Base-by-base conservation (phyloP, 2,113 vertebrate genomes). In the Delphinapterus leucas region DNA sequence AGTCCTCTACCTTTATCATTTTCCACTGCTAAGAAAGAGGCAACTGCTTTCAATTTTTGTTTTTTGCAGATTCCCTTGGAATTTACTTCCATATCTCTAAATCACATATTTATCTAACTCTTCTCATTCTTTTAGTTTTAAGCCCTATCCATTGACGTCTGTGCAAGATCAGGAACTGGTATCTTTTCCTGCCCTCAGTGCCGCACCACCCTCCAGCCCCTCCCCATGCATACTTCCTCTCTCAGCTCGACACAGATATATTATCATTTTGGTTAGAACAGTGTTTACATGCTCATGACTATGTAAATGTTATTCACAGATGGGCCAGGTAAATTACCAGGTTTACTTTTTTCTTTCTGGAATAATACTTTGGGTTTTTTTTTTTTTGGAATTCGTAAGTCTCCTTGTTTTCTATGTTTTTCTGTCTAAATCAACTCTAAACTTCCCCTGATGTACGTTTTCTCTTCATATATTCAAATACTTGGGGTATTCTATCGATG, bases 341-440 rank as follows among this genome's bases (percentile, higher is more conserved):
- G 3, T 49, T 70, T 88, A 31, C 5, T 10, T 90, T 87, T 94
- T 95, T 92, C n/a, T 88, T 96, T 92, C 55, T 89, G 67, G n/a
- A 87, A 79, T 21, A 41, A 80, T 21, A 25, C 49, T 80, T n/a
- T 36, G 76, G 49, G 12, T n/a, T 49, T 20, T 55, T 33, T 5
- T 55, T 25, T 5, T 6, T 55, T 25, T 5, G 47, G 47, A 68
- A 91, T 91, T 81, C 94, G 61, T 49, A 89, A 65, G 2, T 87
- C 31, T 88, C 20, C 23, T 58, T 80, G 6, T 74, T 85, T 94
- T 67, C 63, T 85, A 8, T 89, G 41, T 58, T 71, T 55, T 94
- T 76, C 21, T 76, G 2, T 53, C 20, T 92, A 74, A 79, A 90
- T 82, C 49, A 81, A 67, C 53, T 44, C 14, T 88, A 38, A 55